phyloP scores from a whole-genome alignment of 2,113 vertebrate genomes.

The Rattus rattus region DNA sequence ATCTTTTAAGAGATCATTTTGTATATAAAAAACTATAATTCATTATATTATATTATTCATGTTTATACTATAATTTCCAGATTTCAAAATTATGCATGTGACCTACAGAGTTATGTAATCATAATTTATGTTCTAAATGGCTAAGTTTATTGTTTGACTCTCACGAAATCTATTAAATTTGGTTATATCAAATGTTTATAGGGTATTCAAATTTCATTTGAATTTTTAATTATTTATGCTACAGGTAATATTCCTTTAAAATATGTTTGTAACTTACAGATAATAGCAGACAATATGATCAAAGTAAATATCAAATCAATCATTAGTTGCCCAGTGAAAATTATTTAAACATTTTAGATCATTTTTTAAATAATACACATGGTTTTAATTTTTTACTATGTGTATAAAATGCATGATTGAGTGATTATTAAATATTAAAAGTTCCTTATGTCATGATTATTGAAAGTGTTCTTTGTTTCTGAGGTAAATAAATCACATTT shows the following conservation, averaged over 20 bases:
- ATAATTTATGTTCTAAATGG: conserved; percentile 70
- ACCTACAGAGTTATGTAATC: conserved; percentile 43
- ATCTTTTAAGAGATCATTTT: conserved; percentile 74
- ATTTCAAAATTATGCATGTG: conserved; percentile 61
- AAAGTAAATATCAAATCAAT: conserved; percentile 64
- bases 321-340: conserved; percentile 63
- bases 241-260: conserved; percentile 60
- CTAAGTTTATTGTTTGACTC: conserved; percentile 73
- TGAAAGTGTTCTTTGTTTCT: conserved; percentile 67
- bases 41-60: conserved; percentile 65
- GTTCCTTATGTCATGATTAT: conserved; percentile 66
- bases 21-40: conserved; percentile 66
- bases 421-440: conserved; percentile 67
- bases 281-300: conserved; percentile 57
- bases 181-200: conserved; percentile 60
- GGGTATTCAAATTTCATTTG: conserved; percentile 56
- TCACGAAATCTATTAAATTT: conserved; percentile 63
- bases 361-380: conserved; percentile 58
- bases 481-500: conserved; percentile 60
- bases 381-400: conserved; percentile 68
- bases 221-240: conserved; percentile 74
- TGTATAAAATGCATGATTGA: conserved; percentile 51
- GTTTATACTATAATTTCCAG: conserved; percentile 68
- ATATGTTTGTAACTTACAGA: conserved; percentile 7
- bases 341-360: conserved; percentile 60